Percentiles rank a stretch among this genome's conserved stretches.
phyloP scores from a whole-genome alignment of 1,140 invertebrate species.

The Trigoniulus corallinus region DNA sequence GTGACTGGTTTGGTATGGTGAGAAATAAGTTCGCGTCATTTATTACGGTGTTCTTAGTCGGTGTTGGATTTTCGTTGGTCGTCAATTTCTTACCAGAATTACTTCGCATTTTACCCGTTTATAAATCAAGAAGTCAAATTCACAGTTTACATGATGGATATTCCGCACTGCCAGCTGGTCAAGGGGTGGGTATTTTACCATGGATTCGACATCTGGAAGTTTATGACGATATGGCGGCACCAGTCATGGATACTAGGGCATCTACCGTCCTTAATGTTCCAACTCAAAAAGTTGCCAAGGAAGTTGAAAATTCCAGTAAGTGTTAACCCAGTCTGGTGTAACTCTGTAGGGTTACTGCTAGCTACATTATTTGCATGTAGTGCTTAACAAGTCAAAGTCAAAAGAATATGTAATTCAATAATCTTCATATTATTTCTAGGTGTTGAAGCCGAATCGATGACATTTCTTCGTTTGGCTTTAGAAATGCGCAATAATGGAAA shows the following conservation, averaged over 20 bases:
- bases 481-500: constrained; percentile 69
- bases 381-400: not conserved
- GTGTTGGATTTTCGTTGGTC: not conserved
- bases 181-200: not conserved
- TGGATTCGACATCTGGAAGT: not conserved
- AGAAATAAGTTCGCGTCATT: too few species aligned
- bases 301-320: not conserved
- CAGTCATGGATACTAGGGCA: not conserved
- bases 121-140: not conserved
- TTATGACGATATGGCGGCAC: not conserved
- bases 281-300: not conserved
- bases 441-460: constrained; percentile 48
- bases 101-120: not conserved
- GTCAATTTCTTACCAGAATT: not conserved
- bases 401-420: not conserved
- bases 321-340: not conserved
- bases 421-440: too few species aligned
- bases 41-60: not conserved
- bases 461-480: constrained; percentile 60
- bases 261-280: not conserved
- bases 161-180: not conserved
- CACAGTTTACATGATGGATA: not conserved
- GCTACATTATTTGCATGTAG: not conserved
- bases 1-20: too few species aligned
- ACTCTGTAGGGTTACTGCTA: not conserved